These are phyloP conservation scores for Brachionus paranguensis DNA, from an alignment of 1,140 invertebrate species.

Conservation along the genomic window DNA sequence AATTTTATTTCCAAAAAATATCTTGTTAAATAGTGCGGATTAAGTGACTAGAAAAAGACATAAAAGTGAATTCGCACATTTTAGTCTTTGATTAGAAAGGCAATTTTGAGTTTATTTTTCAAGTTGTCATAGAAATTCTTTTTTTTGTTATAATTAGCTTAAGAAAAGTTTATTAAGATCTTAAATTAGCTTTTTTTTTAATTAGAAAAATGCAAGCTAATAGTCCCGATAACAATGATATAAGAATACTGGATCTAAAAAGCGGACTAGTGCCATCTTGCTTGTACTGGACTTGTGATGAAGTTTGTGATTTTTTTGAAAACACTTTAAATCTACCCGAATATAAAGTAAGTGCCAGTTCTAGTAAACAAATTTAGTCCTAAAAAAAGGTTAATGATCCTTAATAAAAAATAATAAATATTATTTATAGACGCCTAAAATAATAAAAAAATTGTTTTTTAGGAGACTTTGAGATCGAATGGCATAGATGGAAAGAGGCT, in stretches of 20 bases:
- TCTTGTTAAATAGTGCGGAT: not conserved
- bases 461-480: conserved; percentile 53
- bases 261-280: not conserved
- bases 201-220: conserved; percentile 2
- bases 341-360: conserved; percentile 4
- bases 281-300: conserved; percentile 35
- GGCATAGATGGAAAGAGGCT: conserved; percentile 51
- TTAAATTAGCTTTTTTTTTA: not conserved
- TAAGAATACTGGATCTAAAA: not conserved
- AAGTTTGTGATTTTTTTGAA: conserved; percentile 38
- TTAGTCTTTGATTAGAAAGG: conserved; percentile 8
- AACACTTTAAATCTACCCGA: not conserved
- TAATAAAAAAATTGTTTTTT: not conserved
- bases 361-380: not conserved
- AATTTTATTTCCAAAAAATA: not conserved
- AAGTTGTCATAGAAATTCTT: conserved; percentile 16
- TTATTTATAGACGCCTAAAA: too few species aligned
- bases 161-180: not conserved
- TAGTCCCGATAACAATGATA: not conserved
- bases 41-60: not conserved
- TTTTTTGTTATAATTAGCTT: not conserved
- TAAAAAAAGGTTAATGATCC: not conserved
- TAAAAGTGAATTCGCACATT: not conserved
- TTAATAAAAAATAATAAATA: too few species aligned
- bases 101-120: not conserved